Evolutionary conservation across 2,797 vertebrate genomes (phyloP).

Genomic region (Phalanger gymnotis): DNA sequence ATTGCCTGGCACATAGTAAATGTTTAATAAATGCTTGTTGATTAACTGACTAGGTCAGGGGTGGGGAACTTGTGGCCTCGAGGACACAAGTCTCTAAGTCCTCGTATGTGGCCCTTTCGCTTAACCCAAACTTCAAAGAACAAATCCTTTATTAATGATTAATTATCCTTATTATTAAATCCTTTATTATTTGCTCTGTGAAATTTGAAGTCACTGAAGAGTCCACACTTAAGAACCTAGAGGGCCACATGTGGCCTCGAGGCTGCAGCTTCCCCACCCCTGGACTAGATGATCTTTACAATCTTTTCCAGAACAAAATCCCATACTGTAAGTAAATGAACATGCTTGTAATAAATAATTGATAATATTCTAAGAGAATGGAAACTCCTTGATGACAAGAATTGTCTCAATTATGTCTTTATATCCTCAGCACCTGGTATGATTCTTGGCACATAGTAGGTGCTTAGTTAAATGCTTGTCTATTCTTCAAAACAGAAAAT

Average conservation of each 20-base stretch:
- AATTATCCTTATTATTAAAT: no score
- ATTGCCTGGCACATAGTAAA: neutral
- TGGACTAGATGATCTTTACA: neutral
- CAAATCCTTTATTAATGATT: no score
- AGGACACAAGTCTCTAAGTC: no score
- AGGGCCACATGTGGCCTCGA: no score
- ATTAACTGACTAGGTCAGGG: neutral
- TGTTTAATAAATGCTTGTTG: neutral
- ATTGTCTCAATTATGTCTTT: neutral
- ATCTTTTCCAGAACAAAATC: neutral
- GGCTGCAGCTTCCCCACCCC: no score
- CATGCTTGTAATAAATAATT: neutral
- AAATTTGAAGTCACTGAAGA: no score
- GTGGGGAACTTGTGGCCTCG: no score
- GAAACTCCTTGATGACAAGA: neutral
- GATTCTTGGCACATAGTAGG: neutral
- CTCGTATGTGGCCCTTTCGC: no score
- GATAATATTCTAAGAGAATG: neutral
- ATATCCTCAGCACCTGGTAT: neutral
- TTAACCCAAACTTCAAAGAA: no score
- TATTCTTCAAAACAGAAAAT: neutral
- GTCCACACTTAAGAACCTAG: no score
- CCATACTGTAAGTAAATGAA: neutral
- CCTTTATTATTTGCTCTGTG: no score
- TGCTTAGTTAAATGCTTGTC: neutral